Base-by-base conservation (phyloP, 2,113 vertebrate species). In the Casuarius casuarius region DNA sequence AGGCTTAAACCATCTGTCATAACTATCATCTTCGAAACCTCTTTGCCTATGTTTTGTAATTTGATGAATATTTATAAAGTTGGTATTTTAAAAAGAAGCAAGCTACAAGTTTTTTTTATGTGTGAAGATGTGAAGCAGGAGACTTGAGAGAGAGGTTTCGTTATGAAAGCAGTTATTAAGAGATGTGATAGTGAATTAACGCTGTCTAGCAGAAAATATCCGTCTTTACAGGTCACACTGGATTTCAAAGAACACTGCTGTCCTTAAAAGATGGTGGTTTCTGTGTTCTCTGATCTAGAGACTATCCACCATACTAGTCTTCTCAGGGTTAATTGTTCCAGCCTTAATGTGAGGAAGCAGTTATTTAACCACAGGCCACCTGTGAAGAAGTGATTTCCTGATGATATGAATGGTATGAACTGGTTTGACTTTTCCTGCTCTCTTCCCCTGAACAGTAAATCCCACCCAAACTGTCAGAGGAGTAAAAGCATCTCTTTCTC, bases 361-460 rank as follows among this genome's bases (percentile, higher is more conserved):
- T 74, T 80, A 54, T 63, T 23, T 80, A 90, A 66, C 18, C 38
- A 74, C 40, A 59, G 67, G 18, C 49, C 85, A 92, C 49, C 75
- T 61, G 91, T 38, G 65, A 88, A 83, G 58, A 94, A 93, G 6
- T 29, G 40, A 49, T 74, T 73, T 95, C 85, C 66, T 94, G 29
- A 74, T 74, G 33, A n/a, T 79, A 28, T 76, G 33, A 33, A 59
- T 75, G 40, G 10, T 76, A 70, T 70, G 33, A 88, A 86, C 26
- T 66, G 29, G 8, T 84, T 93, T 84, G 49, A 0, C 6, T 84
- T 84, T 86, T 77, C 59, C 38, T 25, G 8, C 59, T 87, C 31
- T 38, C 23, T 74, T 92, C 10, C 17, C 22, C 44, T n/a, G 15
- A 92, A 20, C 17, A 67, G 10, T 62, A 88, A 84, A 58, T 42